These are phyloP conservation scores for Melieria omissa DNA, from an alignment of 2,888 invertebrate genomes.

Conservation along the genomic window DNA sequence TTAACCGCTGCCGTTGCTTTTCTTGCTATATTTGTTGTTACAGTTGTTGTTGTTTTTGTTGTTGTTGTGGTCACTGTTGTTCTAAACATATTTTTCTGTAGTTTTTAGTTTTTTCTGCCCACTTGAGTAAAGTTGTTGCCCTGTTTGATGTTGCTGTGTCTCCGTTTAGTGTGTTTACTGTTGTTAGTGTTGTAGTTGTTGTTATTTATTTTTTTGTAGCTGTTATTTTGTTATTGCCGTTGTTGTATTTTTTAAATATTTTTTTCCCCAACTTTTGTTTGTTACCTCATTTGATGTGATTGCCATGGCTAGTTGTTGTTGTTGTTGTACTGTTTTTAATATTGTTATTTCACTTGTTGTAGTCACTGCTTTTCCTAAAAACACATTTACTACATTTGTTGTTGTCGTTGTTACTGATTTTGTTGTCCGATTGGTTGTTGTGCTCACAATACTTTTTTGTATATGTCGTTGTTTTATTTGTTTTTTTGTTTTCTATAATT, in stretches of 20 bases:
- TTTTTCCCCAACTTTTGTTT: neutral
- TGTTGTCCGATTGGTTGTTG: too few species aligned
- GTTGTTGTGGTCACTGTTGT: neutral
- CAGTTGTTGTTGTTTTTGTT: neutral
- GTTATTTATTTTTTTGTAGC: neutral
- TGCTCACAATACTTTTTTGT: too few species aligned
- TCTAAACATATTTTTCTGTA: neutral
- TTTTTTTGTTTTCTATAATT: too few species aligned
- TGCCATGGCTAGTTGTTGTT: neutral
- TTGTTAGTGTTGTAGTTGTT: neutral
- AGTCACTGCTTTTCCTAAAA: too few species aligned
- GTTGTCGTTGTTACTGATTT: too few species aligned
- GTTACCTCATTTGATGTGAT: too few species aligned
- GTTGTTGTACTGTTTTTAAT: neutral
- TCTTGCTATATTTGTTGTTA: neutral
- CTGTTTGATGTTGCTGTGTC: neutral
- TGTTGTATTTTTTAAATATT: slow-evolving; percentile 10
- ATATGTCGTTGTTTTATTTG: too few species aligned
- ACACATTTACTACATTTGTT: too few species aligned
- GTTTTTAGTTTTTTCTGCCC: too few species aligned
- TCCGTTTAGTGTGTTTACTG: neutral
- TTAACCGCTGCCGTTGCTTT: neutral
- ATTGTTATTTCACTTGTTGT: too few species aligned
- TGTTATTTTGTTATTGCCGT: slow-evolving; percentile 7
- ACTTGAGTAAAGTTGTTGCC: neutral